phyloP scores from a whole-genome alignment of 2,797 vertebrate genomes.

The Coranthus polyacanthus region DNA sequence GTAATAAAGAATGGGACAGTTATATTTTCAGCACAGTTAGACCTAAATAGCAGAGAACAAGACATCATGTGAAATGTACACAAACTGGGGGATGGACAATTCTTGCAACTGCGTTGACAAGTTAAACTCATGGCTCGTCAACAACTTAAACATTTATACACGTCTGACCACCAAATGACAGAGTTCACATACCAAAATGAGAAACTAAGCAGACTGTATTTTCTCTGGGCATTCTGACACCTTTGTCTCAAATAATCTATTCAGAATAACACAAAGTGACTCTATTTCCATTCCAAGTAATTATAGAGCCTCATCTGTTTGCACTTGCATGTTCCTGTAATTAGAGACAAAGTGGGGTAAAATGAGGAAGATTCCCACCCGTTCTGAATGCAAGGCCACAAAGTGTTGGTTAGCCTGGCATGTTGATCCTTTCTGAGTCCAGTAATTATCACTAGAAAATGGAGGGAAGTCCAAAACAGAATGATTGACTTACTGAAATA shows the following conservation, averaged over 20 bases:
- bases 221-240: slow-evolving; percentile 52
- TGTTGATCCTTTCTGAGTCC: slow-evolving; percentile 35
- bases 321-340: slow-evolving; percentile 56
- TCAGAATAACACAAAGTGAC: slow-evolving; percentile 54
- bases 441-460: slow-evolving; percentile 59
- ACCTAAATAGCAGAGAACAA: not conserved
- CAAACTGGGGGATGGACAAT: not conserved
- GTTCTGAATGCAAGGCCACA: slow-evolving; percentile 28
- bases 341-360: slow-evolving; percentile 61
- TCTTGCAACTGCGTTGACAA: slow-evolving; percentile 17
- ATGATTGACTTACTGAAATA: slow-evolving; percentile 31
- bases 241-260: slow-evolving; percentile 60
- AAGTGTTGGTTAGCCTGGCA: slow-evolving; percentile 47
- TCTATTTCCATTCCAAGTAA: slow-evolving; percentile 68
- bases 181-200: slow-evolving; percentile 61
- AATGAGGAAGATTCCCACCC: slow-evolving; percentile 69
- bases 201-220: slow-evolving; percentile 27
- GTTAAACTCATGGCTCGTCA: slow-evolving; percentile 21
- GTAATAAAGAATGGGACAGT: not conserved
- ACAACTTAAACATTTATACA: slow-evolving; percentile 48
- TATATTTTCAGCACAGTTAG: not conserved
- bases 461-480: slow-evolving; percentile 42
- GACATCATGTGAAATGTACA: not conserved
- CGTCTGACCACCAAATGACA: slow-evolving; percentile 55
- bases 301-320: slow-evolving; percentile 56